Base-by-base conservation (phyloP, 2,888 invertebrate species). In the Adelognathus sp. region DNA sequence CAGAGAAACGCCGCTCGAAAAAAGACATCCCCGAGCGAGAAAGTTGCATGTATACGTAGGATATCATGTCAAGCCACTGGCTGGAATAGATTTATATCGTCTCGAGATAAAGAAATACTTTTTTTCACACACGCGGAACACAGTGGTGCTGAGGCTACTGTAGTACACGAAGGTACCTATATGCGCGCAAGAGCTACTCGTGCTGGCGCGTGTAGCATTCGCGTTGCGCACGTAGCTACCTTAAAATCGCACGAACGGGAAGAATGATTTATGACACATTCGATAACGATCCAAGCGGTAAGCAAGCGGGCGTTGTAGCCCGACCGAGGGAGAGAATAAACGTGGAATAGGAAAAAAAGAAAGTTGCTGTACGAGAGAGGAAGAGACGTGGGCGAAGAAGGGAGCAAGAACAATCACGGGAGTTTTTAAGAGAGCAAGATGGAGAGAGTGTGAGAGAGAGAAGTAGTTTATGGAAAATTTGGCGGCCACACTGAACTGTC, bases 211-310 rank as follows among this genome's bases (percentile, higher is more conserved):
- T 79, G 74, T 79, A 74, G 66, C 64, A 73, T 70, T 73, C 64
- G 27, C 14, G 72, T 73, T 74, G 77, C 75, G 72, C 78, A 81
- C 78, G 81, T 75, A 76, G 78, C 75, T 75, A 79, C 81, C 75
- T 81, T 70, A 79, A 81, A 81, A 78, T 77, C 75, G 75, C 70
- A 71, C 76, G 61, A 79, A 77, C 80, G 78, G 72, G 67, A 76
- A 76, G 76, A 74, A 79, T 82, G 82, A 86, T 86, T 86, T 87
- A 87, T 82, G 83, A 82, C 74, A 67, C 79, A 56, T 77, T 86
- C 86, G 86, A 86, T 85, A 86, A 86, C 84, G 83, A 80, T 81
- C 79, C 76, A 74, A 78, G 71, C 71, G 61, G 72, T 66, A 64
- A 67, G 71, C 56, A 69, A 72, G 66, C 61, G 60, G 63, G 63